Evolutionary conservation across 2,888 invertebrate genomes (phyloP), one percentile per base, ranked within the genome.

Genomic region (Mellilla xanthometata): DNA sequence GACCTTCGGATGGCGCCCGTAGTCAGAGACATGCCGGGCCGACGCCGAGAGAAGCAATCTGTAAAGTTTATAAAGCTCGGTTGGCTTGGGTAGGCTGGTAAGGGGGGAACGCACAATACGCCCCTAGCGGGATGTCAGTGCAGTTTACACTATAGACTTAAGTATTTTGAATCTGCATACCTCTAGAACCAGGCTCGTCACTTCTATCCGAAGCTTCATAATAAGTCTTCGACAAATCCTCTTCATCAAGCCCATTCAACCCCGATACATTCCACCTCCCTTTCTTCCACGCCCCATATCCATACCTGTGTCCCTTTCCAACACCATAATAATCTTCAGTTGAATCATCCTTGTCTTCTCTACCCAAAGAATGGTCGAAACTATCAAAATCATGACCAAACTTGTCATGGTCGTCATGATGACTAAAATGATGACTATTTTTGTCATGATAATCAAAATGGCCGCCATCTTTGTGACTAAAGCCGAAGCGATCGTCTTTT

Each of bases 41-140:
- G 92, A 1, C 93, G 92, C 56, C 94, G 92, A 0, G 95, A 91
- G 0, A 95, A 95, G 62, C 96, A 96, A 63, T 95, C 95, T 93
- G 67, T 0, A 69, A 72, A 9, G n/a, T n/a, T n/a, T n/a, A n/a
- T n/a, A n/a, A n/a, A n/a, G n/a, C n/a, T n/a, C n/a, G n/a, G n/a
- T n/a, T n/a, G n/a, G n/a, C n/a, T n/a, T n/a, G n/a, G n/a, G n/a
- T n/a, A n/a, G n/a, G n/a, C n/a, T n/a, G n/a, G n/a, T n/a, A n/a
- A n/a, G n/a, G n/a, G n/a, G n/a, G n/a, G n/a, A n/a, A n/a, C n/a
- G n/a, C n/a, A n/a, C n/a, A n/a, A n/a, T n/a, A n/a, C n/a, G n/a
- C n/a, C n/a, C n/a, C n/a, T n/a, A n/a, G n/a, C n/a, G n/a, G n/a
- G n/a, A n/a, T n/a, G n/a, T n/a, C n/a, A n/a, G n/a, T n/a, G n/a